These are phyloP conservation scores for Tetragonula clypearis DNA, from an alignment of 1,140 invertebrate species.

Conservation along the genomic window DNA sequence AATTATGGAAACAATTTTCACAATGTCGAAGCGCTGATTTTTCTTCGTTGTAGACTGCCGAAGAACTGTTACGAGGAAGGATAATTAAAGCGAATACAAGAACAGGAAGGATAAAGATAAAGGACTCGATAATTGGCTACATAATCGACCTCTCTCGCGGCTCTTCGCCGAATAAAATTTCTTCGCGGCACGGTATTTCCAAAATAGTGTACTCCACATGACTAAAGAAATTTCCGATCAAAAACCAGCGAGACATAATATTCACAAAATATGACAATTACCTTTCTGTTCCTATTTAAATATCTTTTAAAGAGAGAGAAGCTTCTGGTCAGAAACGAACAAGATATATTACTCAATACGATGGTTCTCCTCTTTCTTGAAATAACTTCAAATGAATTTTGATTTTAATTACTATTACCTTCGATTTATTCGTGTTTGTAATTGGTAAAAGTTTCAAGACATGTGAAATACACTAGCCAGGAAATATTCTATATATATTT, in stretches of 20 bases:
- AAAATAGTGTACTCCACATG: background rate
- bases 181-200: background rate
- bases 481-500: constrained; percentile 15
- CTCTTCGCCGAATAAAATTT: background rate
- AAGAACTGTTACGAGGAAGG: constrained; percentile 10
- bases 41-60: constrained; percentile 21
- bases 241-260: background rate
- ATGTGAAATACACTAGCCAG: background rate
- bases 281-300: no score
- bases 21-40: background rate
- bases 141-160: background rate
- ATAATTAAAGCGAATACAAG: constrained; percentile 2
- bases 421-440: background rate
- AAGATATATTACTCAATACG: background rate
- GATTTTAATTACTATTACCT: background rate
- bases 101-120: constrained; percentile 23
- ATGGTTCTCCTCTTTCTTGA: background rate
- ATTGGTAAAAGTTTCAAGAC: background rate
- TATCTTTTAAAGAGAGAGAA: no score
- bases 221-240: background rate
- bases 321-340: background rate
- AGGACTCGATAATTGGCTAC: constrained; percentile 37
- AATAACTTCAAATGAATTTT: background rate
- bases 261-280: no score
- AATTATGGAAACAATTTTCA: background rate